Evolutionary conservation across 1,140 invertebrate genomes (phyloP).

Genomic region (Leptonema lineaticorne): DNA sequence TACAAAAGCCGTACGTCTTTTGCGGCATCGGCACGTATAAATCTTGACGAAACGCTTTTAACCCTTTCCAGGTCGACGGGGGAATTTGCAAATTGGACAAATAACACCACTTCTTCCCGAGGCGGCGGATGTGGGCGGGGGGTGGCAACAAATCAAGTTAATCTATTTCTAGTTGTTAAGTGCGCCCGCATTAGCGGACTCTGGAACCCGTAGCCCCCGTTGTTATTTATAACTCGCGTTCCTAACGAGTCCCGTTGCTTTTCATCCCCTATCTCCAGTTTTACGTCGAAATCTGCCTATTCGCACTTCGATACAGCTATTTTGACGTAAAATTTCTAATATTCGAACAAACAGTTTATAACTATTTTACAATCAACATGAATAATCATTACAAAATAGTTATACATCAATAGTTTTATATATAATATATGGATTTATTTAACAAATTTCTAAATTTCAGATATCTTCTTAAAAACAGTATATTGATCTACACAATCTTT

Average conservation of each 20-base stretch:
- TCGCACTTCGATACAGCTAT: too few relatives aligned
- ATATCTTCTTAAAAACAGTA: too few relatives aligned
- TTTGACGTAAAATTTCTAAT: too few relatives aligned
- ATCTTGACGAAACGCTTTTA: conserved; percentile 19
- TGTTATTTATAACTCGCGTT: conserved; percentile 23
- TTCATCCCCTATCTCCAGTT: not conserved
- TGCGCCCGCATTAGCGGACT: conserved; percentile 23
- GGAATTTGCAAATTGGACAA: conserved; percentile 38
- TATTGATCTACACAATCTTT: too few relatives aligned
- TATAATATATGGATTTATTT: too few relatives aligned
- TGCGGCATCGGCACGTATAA: conserved; percentile 28
- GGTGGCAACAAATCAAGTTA: conserved; percentile 35
- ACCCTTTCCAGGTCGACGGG: conserved; percentile 16
- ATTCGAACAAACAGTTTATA: too few relatives aligned
- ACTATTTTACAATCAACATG: too few relatives aligned
- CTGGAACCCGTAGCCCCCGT: conserved; percentile 4
- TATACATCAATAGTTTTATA: too few relatives aligned
- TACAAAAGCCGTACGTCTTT: conserved; percentile 14
- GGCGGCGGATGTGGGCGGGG: not conserved
- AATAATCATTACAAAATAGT: too few relatives aligned
- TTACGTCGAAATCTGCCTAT: too few relatives aligned
- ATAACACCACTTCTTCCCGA: conserved; percentile 22
- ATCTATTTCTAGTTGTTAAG: conserved; percentile 34
- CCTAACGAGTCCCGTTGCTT: not conserved
- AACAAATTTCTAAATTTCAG: too few relatives aligned